These are phyloP conservation scores for Orbicella faveolata DNA, from an alignment of 64 coral and sea anemone genomes.

Conservation along the genomic window DNA sequence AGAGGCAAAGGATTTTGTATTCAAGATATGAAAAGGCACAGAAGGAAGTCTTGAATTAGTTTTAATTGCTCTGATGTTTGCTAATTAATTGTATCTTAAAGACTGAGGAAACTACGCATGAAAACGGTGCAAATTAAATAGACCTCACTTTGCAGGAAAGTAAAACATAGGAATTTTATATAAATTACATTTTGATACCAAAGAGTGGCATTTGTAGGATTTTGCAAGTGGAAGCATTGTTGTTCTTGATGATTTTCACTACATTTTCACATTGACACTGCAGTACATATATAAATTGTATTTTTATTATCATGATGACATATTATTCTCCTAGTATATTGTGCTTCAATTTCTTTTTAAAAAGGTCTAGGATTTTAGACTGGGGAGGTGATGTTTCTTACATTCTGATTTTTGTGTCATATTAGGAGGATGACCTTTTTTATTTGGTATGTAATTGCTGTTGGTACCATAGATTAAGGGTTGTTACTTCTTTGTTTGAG, in stretches of 20 bases:
- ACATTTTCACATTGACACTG: not conserved
- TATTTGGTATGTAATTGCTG: not conserved
- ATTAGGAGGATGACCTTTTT: not conserved
- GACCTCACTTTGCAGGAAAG: too few species aligned
- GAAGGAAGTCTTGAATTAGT: too few species aligned
- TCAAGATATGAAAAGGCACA: too few species aligned
- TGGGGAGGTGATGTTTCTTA: not conserved
- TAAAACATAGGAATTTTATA: slow-evolving; percentile 8
- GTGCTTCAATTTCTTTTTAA: not conserved
- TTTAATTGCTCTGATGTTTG: too few species aligned
- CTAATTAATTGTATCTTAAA: too few species aligned
- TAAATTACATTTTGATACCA: slow-evolving; percentile 4
- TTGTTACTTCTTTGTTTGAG: not conserved
- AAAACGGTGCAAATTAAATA: not conserved
- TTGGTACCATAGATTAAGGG: not conserved
- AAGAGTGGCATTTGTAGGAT: not conserved
- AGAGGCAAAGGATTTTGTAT: too few species aligned
- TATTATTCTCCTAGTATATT: not conserved
- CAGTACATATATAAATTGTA: not conserved
- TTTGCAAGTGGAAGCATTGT: not conserved
- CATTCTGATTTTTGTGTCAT: not conserved
- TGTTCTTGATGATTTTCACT: not conserved
- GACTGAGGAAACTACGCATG: not conserved
- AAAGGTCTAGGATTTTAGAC: not conserved
- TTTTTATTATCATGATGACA: slow-evolving; percentile 14